Evolutionary conservation across 1,140 invertebrate genomes (phyloP), one percentile per base, ranked within the genome.

Genomic region (Calliopsis andreniformis): DNA sequence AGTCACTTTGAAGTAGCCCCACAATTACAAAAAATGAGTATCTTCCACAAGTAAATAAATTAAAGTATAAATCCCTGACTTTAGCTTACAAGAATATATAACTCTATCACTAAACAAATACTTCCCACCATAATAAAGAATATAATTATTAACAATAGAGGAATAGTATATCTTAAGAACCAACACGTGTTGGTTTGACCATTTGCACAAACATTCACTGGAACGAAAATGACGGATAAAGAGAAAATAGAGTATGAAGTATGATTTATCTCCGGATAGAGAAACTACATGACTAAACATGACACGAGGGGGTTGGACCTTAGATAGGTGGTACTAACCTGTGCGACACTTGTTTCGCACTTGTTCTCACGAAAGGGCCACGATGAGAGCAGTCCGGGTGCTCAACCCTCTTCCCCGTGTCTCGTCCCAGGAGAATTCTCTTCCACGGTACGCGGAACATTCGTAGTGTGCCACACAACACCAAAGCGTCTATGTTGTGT

Each of bases 301-400:
- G 58, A 62, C 68, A 68, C 73, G 61, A n/a, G n/a, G 49, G 45
- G 42, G 16, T 51, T 39, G 35, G n/a, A 47, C 67, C 67, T 78
- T 56, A 18, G 32, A 58, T 61, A 45, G 47, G 62, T 55, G 47
- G 76, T 78, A 82, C 79, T 77, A 78, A 80, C 80, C 79, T 83
- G 85, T 90, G 89, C 84, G 88, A 91, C 87, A 88, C 87, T 89
- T 84, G 86, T 83, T 75, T 62, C 78, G 84, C 90, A 91, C 91
- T 92, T 92, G 90, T 92, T 92, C 91, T 92, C 91, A 92, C 91
- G 90, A 88, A 72, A 77, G 78, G 49, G 76, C 76, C 78, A 72
- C 51, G 81, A 83, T 80, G 69, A 83, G 78, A 83, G 68, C 75
- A 82, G 79, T 63, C 75, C 72, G 69, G 73, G 61, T 51, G 56